These are phyloP conservation scores for Mionectes macconnelli DNA, from an alignment of 2,113 vertebrate species.

Conservation along the genomic window DNA sequence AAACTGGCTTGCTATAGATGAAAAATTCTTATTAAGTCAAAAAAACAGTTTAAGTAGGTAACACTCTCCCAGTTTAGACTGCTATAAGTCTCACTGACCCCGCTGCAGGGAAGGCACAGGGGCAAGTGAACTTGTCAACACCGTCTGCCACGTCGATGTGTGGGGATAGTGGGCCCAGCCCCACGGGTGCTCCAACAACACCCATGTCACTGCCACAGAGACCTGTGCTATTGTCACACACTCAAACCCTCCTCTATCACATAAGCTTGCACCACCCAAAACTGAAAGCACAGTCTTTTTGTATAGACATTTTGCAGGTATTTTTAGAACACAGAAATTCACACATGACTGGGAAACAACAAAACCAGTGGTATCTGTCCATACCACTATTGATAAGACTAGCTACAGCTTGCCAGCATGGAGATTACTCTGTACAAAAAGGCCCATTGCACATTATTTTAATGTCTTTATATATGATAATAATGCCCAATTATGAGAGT, in stretches of 20 bases:
- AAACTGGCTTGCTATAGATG: constrained; percentile 85
- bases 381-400: not conserved
- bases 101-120: constrained; percentile 28
- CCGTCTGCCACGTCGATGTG: not conserved
- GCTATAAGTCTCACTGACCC: constrained; percentile 72
- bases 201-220: fast-evolving
- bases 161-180: not conserved
- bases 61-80: constrained; percentile 76
- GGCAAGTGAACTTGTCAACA: not conserved
- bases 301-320: not conserved
- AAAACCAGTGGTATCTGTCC: not conserved
- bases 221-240: fast-evolving
- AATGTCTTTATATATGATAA: not conserved
- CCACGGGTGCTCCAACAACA: fast-evolving
- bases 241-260: not conserved
- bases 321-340: not conserved
- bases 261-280: not conserved
- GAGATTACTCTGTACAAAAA: not conserved
- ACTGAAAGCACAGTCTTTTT: not conserved
- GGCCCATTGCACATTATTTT: not conserved
- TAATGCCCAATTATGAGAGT: not conserved
- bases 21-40: constrained; percentile 88
- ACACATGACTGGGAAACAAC: not conserved
- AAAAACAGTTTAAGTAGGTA: constrained; percentile 81
- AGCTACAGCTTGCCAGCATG: not conserved